Conservation (phyloP, 2,888 invertebrate species). For the Drosophila birchii region DNA sequence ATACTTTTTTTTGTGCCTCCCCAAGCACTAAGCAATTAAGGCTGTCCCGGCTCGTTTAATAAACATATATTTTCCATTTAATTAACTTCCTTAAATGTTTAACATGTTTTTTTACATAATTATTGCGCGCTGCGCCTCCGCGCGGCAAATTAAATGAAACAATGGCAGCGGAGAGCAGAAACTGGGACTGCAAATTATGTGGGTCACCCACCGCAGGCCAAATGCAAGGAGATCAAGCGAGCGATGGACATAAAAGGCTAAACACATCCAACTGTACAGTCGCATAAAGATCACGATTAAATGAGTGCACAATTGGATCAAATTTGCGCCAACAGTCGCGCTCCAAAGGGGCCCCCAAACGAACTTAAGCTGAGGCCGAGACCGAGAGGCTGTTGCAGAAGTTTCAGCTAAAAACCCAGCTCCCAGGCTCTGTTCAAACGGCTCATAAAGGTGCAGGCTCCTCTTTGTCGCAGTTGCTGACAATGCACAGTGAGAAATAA, state of each 20-base stretch:
- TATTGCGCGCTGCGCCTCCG: conserved; percentile 53
- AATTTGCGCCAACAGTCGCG: conserved; percentile 77
- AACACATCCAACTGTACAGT: conserved; percentile 80
- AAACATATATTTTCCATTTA: conserved; percentile 74
- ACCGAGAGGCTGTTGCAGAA: conserved; percentile 32
- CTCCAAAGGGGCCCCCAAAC: conserved; percentile 10
- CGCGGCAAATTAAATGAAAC: conserved; percentile 54
- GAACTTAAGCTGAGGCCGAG: conserved; percentile 51
- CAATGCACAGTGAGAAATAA: conserved; percentile 3
- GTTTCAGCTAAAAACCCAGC: conserved; percentile 18
- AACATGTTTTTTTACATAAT: conserved; percentile 74
- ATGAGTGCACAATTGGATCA: conserved; percentile 82
- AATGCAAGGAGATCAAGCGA: conserved; percentile 44
- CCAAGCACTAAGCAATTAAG: conserved; percentile 58
- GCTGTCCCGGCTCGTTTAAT: conserved; percentile 61
- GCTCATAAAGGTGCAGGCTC: conserved; percentile 69
- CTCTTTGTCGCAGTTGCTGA: conserved; percentile 30
- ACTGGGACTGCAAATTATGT: conserved; percentile 59
- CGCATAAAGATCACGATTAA: conserved; percentile 83
- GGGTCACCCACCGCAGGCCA: conserved; percentile 68
- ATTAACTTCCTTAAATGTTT: conserved; percentile 76
- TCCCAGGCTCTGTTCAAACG: conserved; percentile 61
- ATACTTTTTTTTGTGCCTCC: conserved; percentile 40
- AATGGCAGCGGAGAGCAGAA: conserved; percentile 32
- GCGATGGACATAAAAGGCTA: conserved; percentile 79